Evolutionary conservation across 2,888 invertebrate genomes (phyloP), one percentile per base, ranked within the genome.

Genomic region (Thelaira solivaga): DNA sequence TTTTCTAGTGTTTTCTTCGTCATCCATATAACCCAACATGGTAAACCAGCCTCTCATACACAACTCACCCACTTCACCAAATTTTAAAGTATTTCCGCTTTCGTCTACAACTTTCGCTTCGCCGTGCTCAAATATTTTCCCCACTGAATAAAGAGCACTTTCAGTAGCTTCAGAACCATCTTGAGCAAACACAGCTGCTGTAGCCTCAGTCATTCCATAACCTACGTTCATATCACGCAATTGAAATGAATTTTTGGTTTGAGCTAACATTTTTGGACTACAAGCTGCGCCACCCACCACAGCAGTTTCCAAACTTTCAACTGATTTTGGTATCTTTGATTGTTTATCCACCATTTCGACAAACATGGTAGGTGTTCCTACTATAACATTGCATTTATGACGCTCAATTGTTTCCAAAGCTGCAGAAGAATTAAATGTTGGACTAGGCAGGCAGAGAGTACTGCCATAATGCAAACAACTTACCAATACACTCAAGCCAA

Each of bases 301-400:
- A 0, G 93, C 94, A 13, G 90, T 83, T 72, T 89, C 87, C 3
- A 90, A 80, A 0, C 88, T 87, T 49, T 90, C 88, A 26, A 92
- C 87, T 3, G 90, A 86, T n/a, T 88, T 85, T 4, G 89, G 86
- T 20, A 89, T 76, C 62, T 87, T 85, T 47, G 87, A 87, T 81
- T 91, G 90, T n/a, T 86, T 86, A 51, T 90, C 90, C 59, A 95
- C 85, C 82, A 94, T 89, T 87, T 95, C 95, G 2, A 94, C 91
- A 88, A 93, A 94, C 95, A 96, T 96, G 4, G 96, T 95, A 1
- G 96, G 95, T 0, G 95, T 95, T 26, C 95, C 95, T 83, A 92
- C 92, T 31, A 93, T 85, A 1, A 92, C 86, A 1, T 92, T 92
- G 83, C 95, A 94, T 92, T 91, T 92, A 88, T 95, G 93, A 24